Conservation (phyloP, 2,113 vertebrate species). For the Rhombomys opimus region DNA sequence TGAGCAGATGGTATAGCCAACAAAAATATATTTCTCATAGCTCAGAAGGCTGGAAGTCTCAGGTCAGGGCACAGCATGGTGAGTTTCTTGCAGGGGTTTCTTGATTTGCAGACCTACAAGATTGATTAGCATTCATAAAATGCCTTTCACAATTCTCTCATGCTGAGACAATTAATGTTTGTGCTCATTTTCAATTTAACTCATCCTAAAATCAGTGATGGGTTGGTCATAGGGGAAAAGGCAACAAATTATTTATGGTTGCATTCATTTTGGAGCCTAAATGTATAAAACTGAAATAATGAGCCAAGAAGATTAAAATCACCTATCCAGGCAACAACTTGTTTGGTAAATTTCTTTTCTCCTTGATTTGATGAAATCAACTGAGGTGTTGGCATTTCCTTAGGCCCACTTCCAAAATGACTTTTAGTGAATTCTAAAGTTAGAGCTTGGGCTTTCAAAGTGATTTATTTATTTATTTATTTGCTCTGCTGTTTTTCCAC, state of each 20-base stretch:
- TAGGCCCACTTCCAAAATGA: slow-evolving; percentile 14
- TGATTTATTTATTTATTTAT: background rate
- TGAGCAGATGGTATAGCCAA: background rate
- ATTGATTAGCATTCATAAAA: background rate
- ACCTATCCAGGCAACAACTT: background rate
- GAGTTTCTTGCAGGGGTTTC: background rate
- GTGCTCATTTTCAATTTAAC: slow-evolving; percentile 6
- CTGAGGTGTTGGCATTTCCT: background rate
- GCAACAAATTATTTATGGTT: background rate
- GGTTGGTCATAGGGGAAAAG: background rate
- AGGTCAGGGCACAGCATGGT: background rate
- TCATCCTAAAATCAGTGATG: slow-evolving; percentile 26
- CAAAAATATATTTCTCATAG: background rate
- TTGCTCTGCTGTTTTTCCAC: background rate
- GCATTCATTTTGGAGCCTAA: background rate
- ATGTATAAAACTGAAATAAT: slow-evolving; percentile 6
- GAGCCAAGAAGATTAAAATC: slow-evolving; percentile 36
- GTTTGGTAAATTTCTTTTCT: slow-evolving; percentile 36
- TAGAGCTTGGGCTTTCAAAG: slow-evolving; percentile 41
- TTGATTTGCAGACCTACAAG: background rate
- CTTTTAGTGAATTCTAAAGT: slow-evolving; percentile 42
- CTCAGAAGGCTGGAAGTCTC: background rate
- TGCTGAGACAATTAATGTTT: slow-evolving; percentile 18
- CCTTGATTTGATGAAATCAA: slow-evolving; percentile 33
- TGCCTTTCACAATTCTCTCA: background rate